Conservation (phyloP, 2,888 invertebrate genomes). For the Diarsia brunnea region DNA sequence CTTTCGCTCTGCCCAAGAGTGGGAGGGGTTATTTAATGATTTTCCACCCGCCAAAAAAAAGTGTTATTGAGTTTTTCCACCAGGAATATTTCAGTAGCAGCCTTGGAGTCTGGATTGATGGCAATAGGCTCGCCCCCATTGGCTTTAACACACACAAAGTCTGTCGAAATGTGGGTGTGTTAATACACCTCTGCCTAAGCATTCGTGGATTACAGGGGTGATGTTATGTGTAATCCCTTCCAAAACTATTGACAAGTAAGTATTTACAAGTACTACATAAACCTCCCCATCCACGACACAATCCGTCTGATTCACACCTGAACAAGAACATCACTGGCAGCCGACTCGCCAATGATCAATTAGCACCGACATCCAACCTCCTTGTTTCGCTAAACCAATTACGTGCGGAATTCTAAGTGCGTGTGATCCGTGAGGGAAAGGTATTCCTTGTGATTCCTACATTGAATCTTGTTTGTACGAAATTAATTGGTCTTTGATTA, state of each 20-base stretch:
- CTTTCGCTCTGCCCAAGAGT: no score
- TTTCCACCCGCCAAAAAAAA: no score
- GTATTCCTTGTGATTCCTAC: constrained; percentile 16
- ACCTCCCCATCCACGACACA: not conserved
- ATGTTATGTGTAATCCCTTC: no score
- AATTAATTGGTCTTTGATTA: not conserved
- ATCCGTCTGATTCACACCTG: constrained; percentile 28
- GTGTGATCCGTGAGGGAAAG: constrained; percentile 9
- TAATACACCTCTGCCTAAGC: no score
- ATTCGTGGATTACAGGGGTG: no score
- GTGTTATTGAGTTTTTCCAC: no score
- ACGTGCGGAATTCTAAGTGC: constrained; percentile 25
- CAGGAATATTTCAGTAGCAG: no score
- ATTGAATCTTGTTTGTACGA: not conserved
- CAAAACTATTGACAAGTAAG: not conserved
- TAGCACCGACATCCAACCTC: constrained; percentile 27
- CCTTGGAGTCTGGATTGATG: no score
- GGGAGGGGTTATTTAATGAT: no score
- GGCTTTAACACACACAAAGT: no score
- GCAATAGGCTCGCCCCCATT: no score
- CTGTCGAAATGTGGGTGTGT: no score
- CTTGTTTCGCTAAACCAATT: constrained; percentile 48
- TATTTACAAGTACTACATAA: not conserved
- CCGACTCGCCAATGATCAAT: constrained; percentile 35
- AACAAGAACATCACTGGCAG: not conserved